Conservation (phyloP, 2,888 invertebrate species). For the Andrena praecox region DNA sequence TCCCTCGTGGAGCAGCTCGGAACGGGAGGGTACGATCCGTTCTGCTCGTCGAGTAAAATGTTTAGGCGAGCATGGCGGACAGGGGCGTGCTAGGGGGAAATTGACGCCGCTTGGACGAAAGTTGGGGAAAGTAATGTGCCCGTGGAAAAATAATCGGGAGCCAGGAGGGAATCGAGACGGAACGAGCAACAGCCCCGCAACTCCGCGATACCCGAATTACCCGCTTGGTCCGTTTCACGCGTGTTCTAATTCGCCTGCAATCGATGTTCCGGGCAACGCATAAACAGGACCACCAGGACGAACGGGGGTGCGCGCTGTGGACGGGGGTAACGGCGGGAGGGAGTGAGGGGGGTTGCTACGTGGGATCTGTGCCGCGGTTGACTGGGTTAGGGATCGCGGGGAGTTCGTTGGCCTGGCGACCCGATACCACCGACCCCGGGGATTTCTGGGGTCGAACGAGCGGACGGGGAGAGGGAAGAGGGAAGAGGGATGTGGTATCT, state of each 20-base stretch:
- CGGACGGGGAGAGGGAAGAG: conserved; percentile 5
- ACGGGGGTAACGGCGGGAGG: conserved; percentile 1
- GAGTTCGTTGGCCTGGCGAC: conserved; percentile 78
- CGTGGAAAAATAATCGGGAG: neutral
- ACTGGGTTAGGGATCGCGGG: conserved; percentile 83
- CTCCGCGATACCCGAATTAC: conserved; percentile 27
- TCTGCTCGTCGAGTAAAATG: no score
- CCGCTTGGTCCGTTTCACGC: conserved; percentile 27
- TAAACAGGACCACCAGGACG: conserved; percentile 53
- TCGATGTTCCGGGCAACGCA: conserved; percentile 67
- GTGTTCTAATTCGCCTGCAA: conserved; percentile 59
- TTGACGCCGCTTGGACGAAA: neutral
- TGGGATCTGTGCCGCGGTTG: conserved; percentile 80
- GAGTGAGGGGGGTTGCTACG: conserved; percentile 48
- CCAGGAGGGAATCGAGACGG: no score
- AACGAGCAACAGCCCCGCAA: neutral
- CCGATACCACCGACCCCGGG: conserved; percentile 66
- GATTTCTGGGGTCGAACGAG: conserved; percentile 53
- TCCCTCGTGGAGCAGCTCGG: neutral
- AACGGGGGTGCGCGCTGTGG: neutral
- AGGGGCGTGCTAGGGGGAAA: no score
- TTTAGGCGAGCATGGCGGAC: no score
- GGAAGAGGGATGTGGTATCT: conserved; percentile 8
- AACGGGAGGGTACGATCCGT: no score
- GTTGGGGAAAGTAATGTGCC: neutral